Evolutionary conservation across 2,113 vertebrate species (phyloP).

Genomic region (Mirounga angustirostris): DNA sequence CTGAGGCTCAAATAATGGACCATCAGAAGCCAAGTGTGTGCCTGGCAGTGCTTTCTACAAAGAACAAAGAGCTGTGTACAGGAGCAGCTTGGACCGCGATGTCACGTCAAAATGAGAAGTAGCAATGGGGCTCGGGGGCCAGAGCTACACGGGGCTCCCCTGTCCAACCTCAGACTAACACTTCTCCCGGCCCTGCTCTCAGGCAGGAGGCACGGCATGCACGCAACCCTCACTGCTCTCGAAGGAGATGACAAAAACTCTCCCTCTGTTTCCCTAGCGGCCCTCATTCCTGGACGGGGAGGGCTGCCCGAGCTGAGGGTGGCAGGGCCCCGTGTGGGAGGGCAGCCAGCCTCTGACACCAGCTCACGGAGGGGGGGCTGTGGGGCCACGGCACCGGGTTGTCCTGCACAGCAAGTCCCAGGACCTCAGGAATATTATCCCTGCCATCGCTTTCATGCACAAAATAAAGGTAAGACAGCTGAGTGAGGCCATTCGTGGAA

Average conservation of each 20-base stretch:
- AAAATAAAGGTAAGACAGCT: background rate
- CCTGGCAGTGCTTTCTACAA: background rate
- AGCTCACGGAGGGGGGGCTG: background rate
- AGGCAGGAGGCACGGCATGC: fast-evolving
- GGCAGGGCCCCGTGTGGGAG: background rate
- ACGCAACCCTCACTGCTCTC: background rate
- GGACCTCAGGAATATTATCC: background rate
- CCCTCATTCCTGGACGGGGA: background rate
- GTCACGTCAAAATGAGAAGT: fast-evolving
- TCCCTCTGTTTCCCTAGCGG: background rate
- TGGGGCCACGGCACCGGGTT: background rate
- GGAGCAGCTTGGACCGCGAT: background rate
- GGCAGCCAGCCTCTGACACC: background rate
- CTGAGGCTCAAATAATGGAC: background rate
- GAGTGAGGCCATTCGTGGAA: background rate
- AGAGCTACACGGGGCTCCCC: background rate
- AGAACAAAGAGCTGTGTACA: background rate
- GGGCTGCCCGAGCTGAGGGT: background rate
- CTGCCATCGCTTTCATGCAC: background rate
- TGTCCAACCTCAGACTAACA: background rate
- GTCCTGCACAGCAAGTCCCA: background rate
- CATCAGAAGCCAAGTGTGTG: background rate
- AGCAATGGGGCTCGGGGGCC: background rate
- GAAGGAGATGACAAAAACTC: background rate
- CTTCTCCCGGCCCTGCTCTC: background rate